Evolutionary conservation across 2,113 vertebrate genomes (phyloP), one percentile per base, ranked within the genome.

Genomic region (Nymphicus hollandicus): DNA sequence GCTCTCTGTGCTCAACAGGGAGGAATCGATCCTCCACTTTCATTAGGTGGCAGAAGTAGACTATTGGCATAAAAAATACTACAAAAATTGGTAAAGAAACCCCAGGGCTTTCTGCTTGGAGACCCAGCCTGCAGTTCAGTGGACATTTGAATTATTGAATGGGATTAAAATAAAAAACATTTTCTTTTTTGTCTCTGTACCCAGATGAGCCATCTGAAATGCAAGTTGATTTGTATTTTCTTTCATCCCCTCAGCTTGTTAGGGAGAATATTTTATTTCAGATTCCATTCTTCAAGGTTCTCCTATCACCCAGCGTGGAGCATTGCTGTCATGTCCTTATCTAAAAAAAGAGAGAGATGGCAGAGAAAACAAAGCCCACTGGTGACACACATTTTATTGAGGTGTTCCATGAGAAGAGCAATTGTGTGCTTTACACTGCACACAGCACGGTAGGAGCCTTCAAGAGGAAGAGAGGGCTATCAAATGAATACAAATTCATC

Each of bases 71-170:
- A 92, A 95, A 53, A 97, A 95, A 92, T 89, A 63, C 74, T 90
- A 70, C 91, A 97, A 91, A 96, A 95, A 97, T 22, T 63, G 84
- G 72, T 84, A 83, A 78, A 94, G 93, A 81, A 91, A 88, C 86
- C 82, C 85, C 80, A 95, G 88, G 95, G 93, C 94, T 95, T 97
- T 97, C 94, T 97, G 68, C 93, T 94, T 96, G 92, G 96, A 95
- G 91, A 96, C 71, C 77, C 49, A 77, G 86, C 58, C 72, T 73
- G 78, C 82, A 85, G 82, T 97, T 97, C 88, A 93, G 78, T 72
- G 95, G 96, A 94, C 95, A 97, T 98, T 98, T 98, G 93, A 98
- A 98, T 98, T 97, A 97, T 95, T 97, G 96, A 97, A 97, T 97
- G 87, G 73, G 88, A 96, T 94, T 91, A 96, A 97, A 97, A 96